A percentile compares a stretch with the other conserved stretches of the same genome.
Conservation (phyloP, 2,797 vertebrate species). For the Knipowitschia caucasica region DNA sequence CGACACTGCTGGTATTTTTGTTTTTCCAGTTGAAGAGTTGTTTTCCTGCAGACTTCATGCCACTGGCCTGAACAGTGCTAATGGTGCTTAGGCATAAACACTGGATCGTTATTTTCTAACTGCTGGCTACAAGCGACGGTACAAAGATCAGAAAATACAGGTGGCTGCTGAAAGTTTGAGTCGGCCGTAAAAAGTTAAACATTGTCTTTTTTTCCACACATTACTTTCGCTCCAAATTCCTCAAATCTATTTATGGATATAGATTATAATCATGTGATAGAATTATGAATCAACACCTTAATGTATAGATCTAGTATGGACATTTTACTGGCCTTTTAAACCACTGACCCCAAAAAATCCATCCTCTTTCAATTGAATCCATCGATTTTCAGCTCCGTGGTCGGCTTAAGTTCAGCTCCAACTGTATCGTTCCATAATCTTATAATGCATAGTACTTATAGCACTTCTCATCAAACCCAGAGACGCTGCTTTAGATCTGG, state of each 20-base stretch:
- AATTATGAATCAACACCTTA: conserved; percentile 31
- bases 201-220: conserved; percentile 13
- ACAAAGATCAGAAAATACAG: conserved; percentile 33
- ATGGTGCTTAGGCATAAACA: conserved; percentile 66
- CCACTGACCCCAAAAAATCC: conserved; percentile 16
- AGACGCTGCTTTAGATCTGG: too few relatives aligned
- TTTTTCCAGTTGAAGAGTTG: conserved; percentile 20
- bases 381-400: background rate
- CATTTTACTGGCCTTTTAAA: conserved; percentile 34
- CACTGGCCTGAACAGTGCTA: conserved; percentile 49
- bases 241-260: background rate
- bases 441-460: too few relatives aligned
- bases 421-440: too few relatives aligned
- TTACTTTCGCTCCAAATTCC: background rate
- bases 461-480: too few relatives aligned
- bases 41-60: conserved; percentile 41
- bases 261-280: too few relatives aligned
- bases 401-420: too few relatives aligned
- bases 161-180: conserved; percentile 23
- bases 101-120: conserved; percentile 62
- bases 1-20: conserved; percentile 32
- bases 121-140: conserved; percentile 41
- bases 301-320: conserved; percentile 44
- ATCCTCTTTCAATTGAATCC: background rate
- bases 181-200: conserved; percentile 33